These are phyloP conservation scores for Orthosia gothica DNA, from an alignment of 2,888 invertebrate genomes.

Conservation along the genomic window DNA sequence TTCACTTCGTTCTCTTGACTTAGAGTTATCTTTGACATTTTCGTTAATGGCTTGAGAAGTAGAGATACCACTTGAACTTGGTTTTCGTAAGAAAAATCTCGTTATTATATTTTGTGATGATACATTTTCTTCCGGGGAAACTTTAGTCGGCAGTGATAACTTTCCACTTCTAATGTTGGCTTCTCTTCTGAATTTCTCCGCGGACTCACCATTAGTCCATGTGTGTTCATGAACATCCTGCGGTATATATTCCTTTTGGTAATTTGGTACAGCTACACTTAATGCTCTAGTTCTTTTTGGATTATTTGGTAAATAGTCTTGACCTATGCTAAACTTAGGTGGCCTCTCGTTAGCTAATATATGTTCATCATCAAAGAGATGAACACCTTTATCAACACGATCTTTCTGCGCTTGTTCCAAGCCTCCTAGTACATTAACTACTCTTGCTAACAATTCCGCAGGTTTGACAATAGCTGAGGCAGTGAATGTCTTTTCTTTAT, in stretches of 20 bases:
- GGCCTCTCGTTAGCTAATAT: constrained; percentile 94
- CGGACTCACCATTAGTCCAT: constrained; percentile 93
- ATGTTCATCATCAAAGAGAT: constrained; percentile 94
- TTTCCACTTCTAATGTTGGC: constrained; percentile 87
- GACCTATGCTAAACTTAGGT: constrained; percentile 91
- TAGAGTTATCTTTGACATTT: constrained; percentile 74
- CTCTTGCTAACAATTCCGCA: constrained; percentile 94
- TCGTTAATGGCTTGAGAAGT: constrained; percentile 79
- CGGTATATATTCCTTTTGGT: constrained; percentile 84
- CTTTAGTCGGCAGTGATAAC: constrained; percentile 82
- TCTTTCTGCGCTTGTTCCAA: constrained; percentile 88
- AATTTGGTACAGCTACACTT: constrained; percentile 91
- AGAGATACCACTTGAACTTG: constrained; percentile 82
- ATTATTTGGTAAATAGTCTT: constrained; percentile 81
- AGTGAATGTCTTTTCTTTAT: constrained; percentile 95
- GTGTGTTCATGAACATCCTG: constrained; percentile 91
- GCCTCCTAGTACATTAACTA: constrained; percentile 95
- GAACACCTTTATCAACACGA: constrained; percentile 90
- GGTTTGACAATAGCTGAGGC: constrained; percentile 94
- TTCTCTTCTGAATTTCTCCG: constrained; percentile 91
- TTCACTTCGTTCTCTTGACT: constrained; percentile 78
- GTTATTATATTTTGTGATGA: constrained; percentile 81
- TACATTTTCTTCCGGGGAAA: constrained; percentile 68
- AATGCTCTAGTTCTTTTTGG: constrained; percentile 92
- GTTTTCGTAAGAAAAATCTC: constrained; percentile 81